phyloP scores from a whole-genome alignment of 23 tunicate species.

The Diplosoma virens region DNA sequence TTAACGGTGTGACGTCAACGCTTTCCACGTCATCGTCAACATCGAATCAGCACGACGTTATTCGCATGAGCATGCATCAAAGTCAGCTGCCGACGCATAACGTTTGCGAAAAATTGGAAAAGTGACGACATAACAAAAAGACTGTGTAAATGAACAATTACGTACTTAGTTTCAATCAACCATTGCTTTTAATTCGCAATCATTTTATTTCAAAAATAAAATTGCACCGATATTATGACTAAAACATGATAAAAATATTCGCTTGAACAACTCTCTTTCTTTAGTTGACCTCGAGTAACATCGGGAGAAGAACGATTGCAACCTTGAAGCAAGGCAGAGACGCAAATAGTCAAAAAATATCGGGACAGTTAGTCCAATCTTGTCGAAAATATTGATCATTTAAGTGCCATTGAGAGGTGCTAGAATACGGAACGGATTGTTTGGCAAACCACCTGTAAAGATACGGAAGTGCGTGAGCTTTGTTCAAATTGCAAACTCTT shows the following conservation, averaged over 20 bases:
- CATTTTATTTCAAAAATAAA: not conserved
- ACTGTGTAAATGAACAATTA: too few relatives aligned
- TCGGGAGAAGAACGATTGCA: not conserved
- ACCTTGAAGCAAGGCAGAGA: too few relatives aligned
- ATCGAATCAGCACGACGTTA: slow-evolving; percentile 73
- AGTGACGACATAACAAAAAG: slow-evolving; percentile 3
- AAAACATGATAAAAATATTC: too few relatives aligned
- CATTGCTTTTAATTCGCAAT: not conserved
- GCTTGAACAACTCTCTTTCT: too few relatives aligned
- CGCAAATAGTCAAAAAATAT: slow-evolving; percentile 59
- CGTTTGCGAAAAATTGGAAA: slow-evolving; percentile 60
- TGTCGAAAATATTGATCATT: slow-evolving; percentile 33
- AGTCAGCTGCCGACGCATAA: slow-evolving; percentile 90
- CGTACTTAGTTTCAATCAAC: not conserved
- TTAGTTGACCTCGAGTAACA: not conserved
- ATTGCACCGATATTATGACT: slow-evolving; percentile 24
- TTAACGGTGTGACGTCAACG: slow-evolving; percentile 66
- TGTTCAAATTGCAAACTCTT: too few relatives aligned
- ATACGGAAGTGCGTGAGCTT: too few relatives aligned
- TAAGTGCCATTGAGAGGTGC: slow-evolving; percentile 59
- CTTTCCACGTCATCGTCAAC: slow-evolving; percentile 63
- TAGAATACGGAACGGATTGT: slow-evolving; percentile 16
- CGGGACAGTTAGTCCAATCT: slow-evolving; percentile 82
- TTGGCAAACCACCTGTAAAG: slow-evolving; percentile 71
- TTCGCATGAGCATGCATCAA: slow-evolving; percentile 91